A percentile compares a stretch with the other conserved stretches of the same genome.
These are phyloP conservation scores for Lucinisca nassula DNA, from an alignment of 2,888 invertebrate species.

Conservation along the genomic window DNA sequence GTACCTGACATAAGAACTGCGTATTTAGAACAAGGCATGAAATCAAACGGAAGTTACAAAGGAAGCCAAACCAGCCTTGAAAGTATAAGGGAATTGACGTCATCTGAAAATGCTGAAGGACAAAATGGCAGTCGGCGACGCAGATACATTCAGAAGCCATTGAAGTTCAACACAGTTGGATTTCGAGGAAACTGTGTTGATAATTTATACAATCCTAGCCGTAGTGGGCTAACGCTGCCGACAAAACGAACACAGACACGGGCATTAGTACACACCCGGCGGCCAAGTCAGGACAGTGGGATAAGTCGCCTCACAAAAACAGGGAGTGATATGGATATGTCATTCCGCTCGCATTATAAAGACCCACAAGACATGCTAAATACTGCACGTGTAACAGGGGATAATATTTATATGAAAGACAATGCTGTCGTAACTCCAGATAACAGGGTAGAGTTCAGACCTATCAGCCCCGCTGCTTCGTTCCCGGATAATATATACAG, in stretches of 20 bases:
- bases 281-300: background rate
- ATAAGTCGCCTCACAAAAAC: background rate
- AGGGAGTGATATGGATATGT: background rate
- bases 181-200: background rate
- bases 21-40: background rate
- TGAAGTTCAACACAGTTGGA: slow-evolving; percentile 34
- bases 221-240: background rate
- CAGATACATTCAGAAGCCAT: slow-evolving; percentile 18
- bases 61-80: slow-evolving; percentile 58
- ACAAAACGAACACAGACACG: background rate
- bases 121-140: slow-evolving; percentile 38
- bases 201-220: background rate
- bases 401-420: background rate
- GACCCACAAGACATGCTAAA: background rate
- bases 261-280: slow-evolving; percentile 17
- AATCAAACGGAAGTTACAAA: slow-evolving; percentile 10
- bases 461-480: background rate
- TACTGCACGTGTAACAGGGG: background rate
- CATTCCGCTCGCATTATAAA: background rate
- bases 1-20: slow-evolving; percentile 41
- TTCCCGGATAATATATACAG: background rate
- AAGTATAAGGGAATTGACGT: slow-evolving; percentile 48
- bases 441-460: background rate
- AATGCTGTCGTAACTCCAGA: background rate
- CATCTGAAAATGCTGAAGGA: slow-evolving; percentile 40